These are phyloP conservation scores for Ciona savignyi DNA, from an alignment of 23 tunicate species.

Conservation along the genomic window DNA sequence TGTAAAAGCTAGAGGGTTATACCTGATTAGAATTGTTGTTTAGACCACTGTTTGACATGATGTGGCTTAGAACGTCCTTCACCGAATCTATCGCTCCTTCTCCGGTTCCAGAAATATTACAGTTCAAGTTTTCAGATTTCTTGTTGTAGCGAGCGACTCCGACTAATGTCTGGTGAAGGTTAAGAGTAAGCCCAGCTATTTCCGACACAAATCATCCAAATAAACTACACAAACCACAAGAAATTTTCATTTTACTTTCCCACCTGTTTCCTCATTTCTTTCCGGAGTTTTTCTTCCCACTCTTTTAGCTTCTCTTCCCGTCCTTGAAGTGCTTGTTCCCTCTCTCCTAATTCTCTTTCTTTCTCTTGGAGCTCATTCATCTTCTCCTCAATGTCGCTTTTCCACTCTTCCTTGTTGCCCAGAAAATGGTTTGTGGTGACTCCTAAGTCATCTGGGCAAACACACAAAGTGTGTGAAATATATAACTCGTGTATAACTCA, in stretches of 20 bases:
- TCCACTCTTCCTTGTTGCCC: slow-evolving; percentile 56
- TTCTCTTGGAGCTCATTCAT: slow-evolving; percentile 32
- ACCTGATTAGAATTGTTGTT: slow-evolving; percentile 5
- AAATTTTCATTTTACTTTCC: too few relatives aligned
- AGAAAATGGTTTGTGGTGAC: slow-evolving; percentile 34
- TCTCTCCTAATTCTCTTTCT: slow-evolving; percentile 42
- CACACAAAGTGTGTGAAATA: background rate
- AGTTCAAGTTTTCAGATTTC: slow-evolving; percentile 23
- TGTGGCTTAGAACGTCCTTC: slow-evolving; percentile 49
- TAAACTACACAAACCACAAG: too few relatives aligned
- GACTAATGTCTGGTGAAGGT: slow-evolving; percentile 19
- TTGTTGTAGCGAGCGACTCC: slow-evolving; percentile 35
- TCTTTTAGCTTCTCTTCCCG: slow-evolving; percentile 58
- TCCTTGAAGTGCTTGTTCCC: slow-evolving; percentile 26
- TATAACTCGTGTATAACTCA: background rate
- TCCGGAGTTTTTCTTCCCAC: slow-evolving; percentile 59
- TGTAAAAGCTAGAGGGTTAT: background rate
- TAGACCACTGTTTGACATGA: slow-evolving; percentile 37
- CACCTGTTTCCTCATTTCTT: slow-evolving; percentile 58
- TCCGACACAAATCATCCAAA: too few relatives aligned
- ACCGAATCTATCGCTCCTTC: slow-evolving; percentile 69
- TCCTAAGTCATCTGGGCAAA: slow-evolving; percentile 18
- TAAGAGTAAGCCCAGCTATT: too few relatives aligned
- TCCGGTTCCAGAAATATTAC: slow-evolving; percentile 60
- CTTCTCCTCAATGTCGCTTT: slow-evolving; percentile 35